Evolutionary conservation across 2,888 invertebrate genomes (phyloP).

Genomic region (Agapostemon virescens): DNA sequence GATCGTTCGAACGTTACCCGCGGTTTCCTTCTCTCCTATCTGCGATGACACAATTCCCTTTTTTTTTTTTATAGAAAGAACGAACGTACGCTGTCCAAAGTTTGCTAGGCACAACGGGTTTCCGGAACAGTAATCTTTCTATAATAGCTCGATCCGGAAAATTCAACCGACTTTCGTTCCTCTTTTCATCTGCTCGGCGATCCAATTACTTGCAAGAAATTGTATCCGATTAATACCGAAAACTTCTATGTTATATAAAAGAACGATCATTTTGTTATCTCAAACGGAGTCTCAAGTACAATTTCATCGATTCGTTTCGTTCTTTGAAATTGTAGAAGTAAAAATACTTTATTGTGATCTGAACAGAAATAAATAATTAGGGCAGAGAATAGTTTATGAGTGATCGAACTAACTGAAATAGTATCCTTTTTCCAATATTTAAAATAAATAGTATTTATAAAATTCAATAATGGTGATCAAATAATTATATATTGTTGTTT

Average conservation of each 20-base stretch:
- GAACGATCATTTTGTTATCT: neutral
- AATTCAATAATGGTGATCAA: no score
- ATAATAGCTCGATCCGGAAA: neutral
- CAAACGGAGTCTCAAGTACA: neutral
- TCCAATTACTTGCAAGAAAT: neutral
- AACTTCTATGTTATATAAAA: neutral
- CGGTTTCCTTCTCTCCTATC: neutral
- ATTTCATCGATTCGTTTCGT: neutral
- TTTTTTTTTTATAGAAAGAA: neutral
- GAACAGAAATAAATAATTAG: no score
- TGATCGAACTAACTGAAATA: no score
- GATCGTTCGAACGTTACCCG: conserved; percentile 15
- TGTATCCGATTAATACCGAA: neutral
- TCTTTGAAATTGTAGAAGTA: neutral
- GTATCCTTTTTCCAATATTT: no score
- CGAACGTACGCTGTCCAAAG: neutral
- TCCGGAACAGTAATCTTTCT: neutral
- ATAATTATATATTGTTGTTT: no score
- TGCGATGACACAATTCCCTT: neutral
- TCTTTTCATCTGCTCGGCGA: neutral
- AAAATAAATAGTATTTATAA: no score
- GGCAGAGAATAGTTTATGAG: no score
- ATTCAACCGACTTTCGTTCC: neutral
- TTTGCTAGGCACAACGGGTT: neutral
- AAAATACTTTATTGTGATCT: no score